A percentile compares a stretch with the other conserved stretches of the same genome.
phyloP scores from a whole-genome alignment of 2,797 vertebrate species.

The Enteromius trimaculatus region DNA sequence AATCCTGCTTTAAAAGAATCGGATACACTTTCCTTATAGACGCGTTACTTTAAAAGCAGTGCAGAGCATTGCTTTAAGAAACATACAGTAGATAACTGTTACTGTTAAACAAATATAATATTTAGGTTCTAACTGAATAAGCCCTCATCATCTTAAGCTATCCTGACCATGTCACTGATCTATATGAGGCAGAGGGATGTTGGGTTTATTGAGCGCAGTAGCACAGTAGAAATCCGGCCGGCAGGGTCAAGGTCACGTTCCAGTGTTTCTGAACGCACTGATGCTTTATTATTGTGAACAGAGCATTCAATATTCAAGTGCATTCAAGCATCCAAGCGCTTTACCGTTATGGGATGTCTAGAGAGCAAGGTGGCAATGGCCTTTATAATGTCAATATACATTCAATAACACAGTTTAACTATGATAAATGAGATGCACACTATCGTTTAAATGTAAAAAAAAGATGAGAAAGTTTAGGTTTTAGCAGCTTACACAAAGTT shows the following conservation, averaged over 20 bases:
- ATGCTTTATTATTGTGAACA: slow-evolving; percentile 37
- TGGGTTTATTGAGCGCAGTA: slow-evolving; percentile 20
- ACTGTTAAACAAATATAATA: neutral
- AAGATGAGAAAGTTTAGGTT: neutral
- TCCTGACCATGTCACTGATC: neutral
- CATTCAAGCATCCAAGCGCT: slow-evolving; percentile 13
- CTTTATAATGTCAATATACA: neutral
- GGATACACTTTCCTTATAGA: neutral
- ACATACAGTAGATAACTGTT: too few species aligned
- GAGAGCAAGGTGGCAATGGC: neutral
- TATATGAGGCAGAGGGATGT: slow-evolving; percentile 15
- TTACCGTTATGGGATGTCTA: neutral
- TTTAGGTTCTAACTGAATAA: neutral
- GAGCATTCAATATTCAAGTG: slow-evolving; percentile 32
- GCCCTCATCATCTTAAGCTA: neutral
- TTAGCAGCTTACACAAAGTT: neutral
- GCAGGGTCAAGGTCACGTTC: neutral
- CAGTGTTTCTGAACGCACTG: slow-evolving; percentile 23
- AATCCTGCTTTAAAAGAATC: neutral
- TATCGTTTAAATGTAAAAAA: neutral
- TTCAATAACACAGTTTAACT: neutral
- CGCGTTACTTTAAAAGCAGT: neutral
- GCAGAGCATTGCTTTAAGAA: neutral
- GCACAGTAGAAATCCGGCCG: neutral
- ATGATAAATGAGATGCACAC: neutral